Percentiles rank a stretch among this genome's conserved stretches.
Conservation (phyloP, 2,797 vertebrate genomes). For the Pipistrellus pygmaeus region DNA sequence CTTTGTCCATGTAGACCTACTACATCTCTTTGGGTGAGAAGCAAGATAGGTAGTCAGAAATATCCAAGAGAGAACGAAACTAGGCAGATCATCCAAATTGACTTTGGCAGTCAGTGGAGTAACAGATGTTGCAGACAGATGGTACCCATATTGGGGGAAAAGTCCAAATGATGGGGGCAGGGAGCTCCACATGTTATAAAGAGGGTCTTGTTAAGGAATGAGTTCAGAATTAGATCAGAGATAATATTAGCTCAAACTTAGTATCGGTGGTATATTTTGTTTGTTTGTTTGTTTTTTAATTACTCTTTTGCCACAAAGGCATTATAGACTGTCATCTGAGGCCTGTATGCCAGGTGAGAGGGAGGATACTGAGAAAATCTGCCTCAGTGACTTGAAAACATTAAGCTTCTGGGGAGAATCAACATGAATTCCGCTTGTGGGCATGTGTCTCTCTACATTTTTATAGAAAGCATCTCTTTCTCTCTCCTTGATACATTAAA, state of each 20-base stretch:
- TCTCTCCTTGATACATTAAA: neutral
- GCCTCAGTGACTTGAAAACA: neutral
- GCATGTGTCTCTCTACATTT: neutral
- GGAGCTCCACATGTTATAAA: neutral
- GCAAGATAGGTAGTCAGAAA: neutral
- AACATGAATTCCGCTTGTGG: neutral
- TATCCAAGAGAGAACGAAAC: neutral
- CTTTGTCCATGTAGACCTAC: neutral
- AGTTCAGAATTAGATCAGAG: neutral
- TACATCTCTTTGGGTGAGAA: neutral
- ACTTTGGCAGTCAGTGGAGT: neutral
- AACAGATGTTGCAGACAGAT: conserved; percentile 45
- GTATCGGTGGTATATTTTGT: neutral
- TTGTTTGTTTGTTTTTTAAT: neutral
- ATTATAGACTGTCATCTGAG: neutral
- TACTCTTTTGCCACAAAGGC: neutral
- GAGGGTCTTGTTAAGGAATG: neutral
- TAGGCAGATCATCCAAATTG: neutral
- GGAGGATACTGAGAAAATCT: neutral
- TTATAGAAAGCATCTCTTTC: neutral
- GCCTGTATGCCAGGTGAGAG: neutral
- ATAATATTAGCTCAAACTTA: neutral
- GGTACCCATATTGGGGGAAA: neutral
- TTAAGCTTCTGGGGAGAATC: neutral
- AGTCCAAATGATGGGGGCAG: neutral